Base-by-base conservation (phyloP, 1,140 invertebrate species). In the Drosophila carrolli region DNA sequence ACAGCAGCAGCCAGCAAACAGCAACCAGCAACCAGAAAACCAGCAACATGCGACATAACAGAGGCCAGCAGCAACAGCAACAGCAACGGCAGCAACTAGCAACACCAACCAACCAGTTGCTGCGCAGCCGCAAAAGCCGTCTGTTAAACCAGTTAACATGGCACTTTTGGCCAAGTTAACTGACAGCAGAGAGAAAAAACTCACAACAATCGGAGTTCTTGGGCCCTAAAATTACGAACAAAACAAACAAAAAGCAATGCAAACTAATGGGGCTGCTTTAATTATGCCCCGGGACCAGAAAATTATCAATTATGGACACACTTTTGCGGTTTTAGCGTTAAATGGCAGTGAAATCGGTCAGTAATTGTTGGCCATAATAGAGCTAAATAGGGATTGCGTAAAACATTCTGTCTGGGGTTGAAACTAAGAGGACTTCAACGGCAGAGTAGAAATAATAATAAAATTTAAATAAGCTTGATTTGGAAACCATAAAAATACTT, bases 71-170 rank as follows among this genome's bases (percentile, higher is more conserved):
- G 50, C 48, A 51, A 5, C 48, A 51, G 29, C 48, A 51, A 29
- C 51, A 55, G 16, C 46, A 29, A 38, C 37, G 11, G 27, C 57
- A 66, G 51, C 61, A 54, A 61, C 29, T 40, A 63, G 9, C 32
- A 62, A 57, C 16, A 41, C 46, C 44, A 72, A 66, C 29, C 14
- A 73, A 75, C 68, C 53, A 54, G 56, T 75, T 53, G 54, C 80
- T 84, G 76, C 81, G 81, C 81, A 76, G 75, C 66, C 75, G 81
- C 66, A 63, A 79, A 83, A 66, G 61, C 65, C 35, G 19, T 50
- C 65, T 68, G 65, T 68, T 66, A 60, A 47, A 43, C 48, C 53
- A 48, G 70, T 74, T 74, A 75, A 73, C 73, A 54, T 32, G 8
- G 35, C 59, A 19, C 48, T 51, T 51, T 51, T 51, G 48, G 50